These are phyloP conservation scores for Oegoconia quadripuncta DNA, from an alignment of 2,888 invertebrate genomes.

Conservation along the genomic window DNA sequence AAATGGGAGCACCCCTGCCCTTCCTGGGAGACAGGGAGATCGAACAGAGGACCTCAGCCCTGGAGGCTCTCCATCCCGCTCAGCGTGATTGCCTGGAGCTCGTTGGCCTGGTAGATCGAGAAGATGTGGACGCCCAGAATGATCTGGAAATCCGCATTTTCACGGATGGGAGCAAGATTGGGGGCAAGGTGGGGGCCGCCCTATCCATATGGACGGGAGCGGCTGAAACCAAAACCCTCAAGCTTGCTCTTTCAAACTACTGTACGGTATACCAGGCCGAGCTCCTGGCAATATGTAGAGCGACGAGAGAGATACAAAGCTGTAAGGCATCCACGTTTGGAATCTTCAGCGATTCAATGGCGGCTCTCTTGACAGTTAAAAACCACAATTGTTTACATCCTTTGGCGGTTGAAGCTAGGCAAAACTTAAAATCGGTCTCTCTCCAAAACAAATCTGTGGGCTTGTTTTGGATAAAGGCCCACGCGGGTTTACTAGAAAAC, in stretches of 20 bases:
- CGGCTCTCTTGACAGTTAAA: background rate
- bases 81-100: background rate
- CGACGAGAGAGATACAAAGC: too few species aligned
- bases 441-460: background rate
- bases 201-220: too few species aligned
- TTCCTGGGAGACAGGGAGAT: background rate
- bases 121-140: background rate
- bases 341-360: background rate
- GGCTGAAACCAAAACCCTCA: too few species aligned
- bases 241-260: background rate
- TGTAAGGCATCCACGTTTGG: background rate
- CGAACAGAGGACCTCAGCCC: background rate
- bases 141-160: background rate
- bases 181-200: too few species aligned
- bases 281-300: background rate
- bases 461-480: too few species aligned
- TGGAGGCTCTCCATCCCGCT: background rate
- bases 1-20: background rate
- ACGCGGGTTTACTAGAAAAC: too few species aligned
- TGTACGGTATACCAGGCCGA: background rate
- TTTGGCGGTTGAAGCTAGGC: background rate
- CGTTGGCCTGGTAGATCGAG: background rate
- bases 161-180: background rate
- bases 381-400: background rate
- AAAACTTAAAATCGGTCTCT: background rate